Conservation (phyloP, 2,888 invertebrate species). For the Athalia rosae region DNA sequence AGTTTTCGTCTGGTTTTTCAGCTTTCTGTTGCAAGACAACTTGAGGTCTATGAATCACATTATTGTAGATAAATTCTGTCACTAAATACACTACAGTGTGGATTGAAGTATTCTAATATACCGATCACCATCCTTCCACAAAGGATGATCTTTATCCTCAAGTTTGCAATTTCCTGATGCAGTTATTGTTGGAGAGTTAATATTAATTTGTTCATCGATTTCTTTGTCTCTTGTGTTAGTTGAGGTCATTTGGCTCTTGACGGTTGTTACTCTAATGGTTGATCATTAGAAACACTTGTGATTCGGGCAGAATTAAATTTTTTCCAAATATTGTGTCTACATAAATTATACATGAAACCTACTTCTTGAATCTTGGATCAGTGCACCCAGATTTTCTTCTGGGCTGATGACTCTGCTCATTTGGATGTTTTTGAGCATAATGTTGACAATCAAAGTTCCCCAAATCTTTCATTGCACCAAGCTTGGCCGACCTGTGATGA, state of each 20-base stretch:
- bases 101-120: conserved; percentile 44
- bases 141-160: conserved; percentile 45
- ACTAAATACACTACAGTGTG: neutral
- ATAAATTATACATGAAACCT: conserved; percentile 15
- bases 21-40: conserved; percentile 51
- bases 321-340: neutral
- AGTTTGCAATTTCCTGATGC: conserved; percentile 49
- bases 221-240: conserved; percentile 50
- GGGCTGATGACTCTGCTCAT: conserved; percentile 46
- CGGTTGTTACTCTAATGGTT: conserved; percentile 51
- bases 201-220: conserved; percentile 48
- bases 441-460: neutral
- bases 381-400: conserved; percentile 60
- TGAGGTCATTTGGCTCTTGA: conserved; percentile 56
- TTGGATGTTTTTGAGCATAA: conserved; percentile 18
- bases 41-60: conserved; percentile 51
- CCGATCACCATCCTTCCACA: conserved; percentile 53
- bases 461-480: conserved; percentile 1
- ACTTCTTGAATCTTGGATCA: conserved; percentile 69
- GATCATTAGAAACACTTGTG: neutral
- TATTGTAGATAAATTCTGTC: neutral
- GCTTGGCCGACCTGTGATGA: conserved; percentile 31
- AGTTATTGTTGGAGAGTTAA: conserved; percentile 49
- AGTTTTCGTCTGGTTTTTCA: conserved; percentile 56
- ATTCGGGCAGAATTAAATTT: neutral